Percentiles rank a stretch among this genome's conserved stretches.
These are phyloP conservation scores for Drosophila nigricruria DNA, from an alignment of 2,888 invertebrate genomes.

Conservation along the genomic window DNA sequence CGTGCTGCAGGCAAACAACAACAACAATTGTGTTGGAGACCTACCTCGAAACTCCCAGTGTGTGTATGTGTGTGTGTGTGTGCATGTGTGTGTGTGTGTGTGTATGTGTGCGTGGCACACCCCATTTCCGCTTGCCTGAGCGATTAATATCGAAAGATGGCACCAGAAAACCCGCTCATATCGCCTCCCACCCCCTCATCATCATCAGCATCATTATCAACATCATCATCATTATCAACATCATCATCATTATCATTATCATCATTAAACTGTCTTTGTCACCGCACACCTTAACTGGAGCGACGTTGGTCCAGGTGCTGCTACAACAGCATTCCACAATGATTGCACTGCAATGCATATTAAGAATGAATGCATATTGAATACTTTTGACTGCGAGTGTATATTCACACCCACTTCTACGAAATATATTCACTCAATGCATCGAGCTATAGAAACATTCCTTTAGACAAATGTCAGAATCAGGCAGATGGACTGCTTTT, in stretches of 20 bases:
- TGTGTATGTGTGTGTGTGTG: conserved; percentile 17
- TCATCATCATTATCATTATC: conserved; percentile 65
- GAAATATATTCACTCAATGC: neutral
- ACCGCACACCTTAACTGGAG: conserved; percentile 33
- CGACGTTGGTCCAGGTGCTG: conserved; percentile 8
- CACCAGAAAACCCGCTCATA: conserved; percentile 24
- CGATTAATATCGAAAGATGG: conserved; percentile 69
- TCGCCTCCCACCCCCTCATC: neutral
- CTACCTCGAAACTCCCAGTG: conserved; percentile 11
- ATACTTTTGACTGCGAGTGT: conserved; percentile 4
- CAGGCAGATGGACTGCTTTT: neutral
- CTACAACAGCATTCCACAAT: conserved; percentile 16
- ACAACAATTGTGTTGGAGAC: conserved; percentile 30
- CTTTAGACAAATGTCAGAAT: too few species aligned
- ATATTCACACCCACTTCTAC: neutral
- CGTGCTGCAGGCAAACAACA: conserved; percentile 44
- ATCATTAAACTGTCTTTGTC: conserved; percentile 72
- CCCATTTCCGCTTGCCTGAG: conserved; percentile 76
- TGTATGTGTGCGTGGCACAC: conserved; percentile 60
- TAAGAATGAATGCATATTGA: conserved; percentile 16
- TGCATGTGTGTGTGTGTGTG: conserved; percentile 23
- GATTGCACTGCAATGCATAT: conserved; percentile 10
- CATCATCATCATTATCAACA: conserved; percentile 45
- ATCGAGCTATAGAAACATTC: neutral
- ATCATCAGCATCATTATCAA: conserved; percentile 12